Base-by-base conservation (phyloP, 1,140 invertebrate genomes). In the Pseudomyrmex flavicornis region DNA sequence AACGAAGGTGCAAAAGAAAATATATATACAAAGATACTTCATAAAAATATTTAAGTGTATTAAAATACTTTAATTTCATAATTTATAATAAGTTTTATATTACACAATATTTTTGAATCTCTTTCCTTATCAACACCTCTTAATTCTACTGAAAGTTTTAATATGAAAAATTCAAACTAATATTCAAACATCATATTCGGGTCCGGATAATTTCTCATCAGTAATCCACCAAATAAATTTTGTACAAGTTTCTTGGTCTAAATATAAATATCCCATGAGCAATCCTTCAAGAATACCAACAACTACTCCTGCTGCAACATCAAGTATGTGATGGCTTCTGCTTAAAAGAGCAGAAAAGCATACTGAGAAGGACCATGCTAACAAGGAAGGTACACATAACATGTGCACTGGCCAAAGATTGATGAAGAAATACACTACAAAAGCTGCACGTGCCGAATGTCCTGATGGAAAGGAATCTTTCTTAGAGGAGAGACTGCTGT, bases 401-500 rank as follows among this genome's bases (percentile, higher is more conserved):
- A 96, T 90, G 20, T 95, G 92, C 1, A 97, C 72, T 0, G 96
- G 96, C 92, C 95, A 96, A 12, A 97, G 87, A 84, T 95, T 94
- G 0, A 95, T 94, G 79, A 97, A 96, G 88, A 98, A 97, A 68
- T 96, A 96, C 2, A 96, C 94, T 12, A 99, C 93, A 91, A 98
- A 96, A n/a, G 97, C 95, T 8, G 98, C 96, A 89, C 99, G 94
- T 15, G 98, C 98, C 2, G 98, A 96, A 94, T 99, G 99, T 0
- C 99, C 99, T 0, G 98, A 99, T 35, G 99, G 99, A 93, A 99
- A 99, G 46, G 98, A 98, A 92, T 97, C 99, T 89, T 98, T 97
- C 93, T 99, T 99, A 0, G 98, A 95, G 0, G 93, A 94, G 13
- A 95, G 91, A 92, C 96, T 96, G 86, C 97, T 96, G 91, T 97